phyloP scores from a whole-genome alignment of 2,113 vertebrate genomes.

The Polypterus bichir region DNA sequence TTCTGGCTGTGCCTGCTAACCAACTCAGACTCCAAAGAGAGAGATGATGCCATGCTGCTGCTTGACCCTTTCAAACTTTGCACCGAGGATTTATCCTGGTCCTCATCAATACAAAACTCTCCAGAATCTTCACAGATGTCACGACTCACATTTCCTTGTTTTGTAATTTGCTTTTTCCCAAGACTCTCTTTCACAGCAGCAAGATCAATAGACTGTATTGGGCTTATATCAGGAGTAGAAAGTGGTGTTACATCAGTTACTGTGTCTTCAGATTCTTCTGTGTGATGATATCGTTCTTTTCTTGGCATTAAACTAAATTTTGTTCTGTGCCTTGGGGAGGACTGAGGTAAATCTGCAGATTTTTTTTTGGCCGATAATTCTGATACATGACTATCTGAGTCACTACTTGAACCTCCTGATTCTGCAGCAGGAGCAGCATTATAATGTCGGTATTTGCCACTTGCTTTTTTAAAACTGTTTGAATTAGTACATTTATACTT shows the following conservation, averaged over 20 bases:
- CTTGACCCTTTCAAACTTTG: conserved; percentile 2
- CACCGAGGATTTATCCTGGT: conserved; percentile 10
- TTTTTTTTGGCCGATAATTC: conserved; percentile 36
- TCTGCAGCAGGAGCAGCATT: conserved; percentile 44
- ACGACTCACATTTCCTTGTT: conserved; percentile 48
- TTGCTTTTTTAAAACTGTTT: conserved; percentile 40
- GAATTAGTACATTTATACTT: conserved; percentile 39
- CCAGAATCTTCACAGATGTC: conserved; percentile 38
- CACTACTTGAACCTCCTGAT: conserved; percentile 51
- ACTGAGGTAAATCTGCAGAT: conserved; percentile 20
- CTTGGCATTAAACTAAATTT: conserved; percentile 27
- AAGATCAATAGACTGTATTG: conserved; percentile 60
- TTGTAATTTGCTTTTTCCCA: conserved; percentile 47
- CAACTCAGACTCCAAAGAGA: conserved; percentile 34
- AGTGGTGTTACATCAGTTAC: conserved; percentile 77
- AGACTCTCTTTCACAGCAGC: conserved; percentile 34
- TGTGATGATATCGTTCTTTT: conserved; percentile 22
- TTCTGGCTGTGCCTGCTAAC: conserved; percentile 41
- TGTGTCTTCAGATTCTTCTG: conserved; percentile 64
- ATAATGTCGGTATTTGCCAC: conserved; percentile 31
- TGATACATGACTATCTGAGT: conserved; percentile 34
- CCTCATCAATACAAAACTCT: conserved; percentile 7
- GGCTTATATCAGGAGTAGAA: conserved; percentile 72
- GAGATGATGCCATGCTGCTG: conserved; percentile 15
- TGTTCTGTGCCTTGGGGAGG: conserved; percentile 39